A percentile compares a stretch with the other conserved stretches of the same genome.
Conservation (phyloP, 2,113 vertebrate species). For the Eolophus roseicapilla region DNA sequence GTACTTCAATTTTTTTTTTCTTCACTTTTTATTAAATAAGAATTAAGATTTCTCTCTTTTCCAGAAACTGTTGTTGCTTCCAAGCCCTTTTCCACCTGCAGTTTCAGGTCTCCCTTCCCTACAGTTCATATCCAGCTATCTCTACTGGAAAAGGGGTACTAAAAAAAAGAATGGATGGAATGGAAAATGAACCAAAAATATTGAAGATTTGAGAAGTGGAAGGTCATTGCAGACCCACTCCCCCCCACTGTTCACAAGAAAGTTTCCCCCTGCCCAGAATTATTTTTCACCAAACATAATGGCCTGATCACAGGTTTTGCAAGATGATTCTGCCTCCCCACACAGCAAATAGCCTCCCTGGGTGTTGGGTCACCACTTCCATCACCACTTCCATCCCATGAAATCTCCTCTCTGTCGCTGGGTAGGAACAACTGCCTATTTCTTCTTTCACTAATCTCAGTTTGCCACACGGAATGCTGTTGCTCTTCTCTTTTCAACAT, state of each 20-base stretch:
- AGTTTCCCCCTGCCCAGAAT: no score
- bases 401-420: background rate
- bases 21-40: background rate
- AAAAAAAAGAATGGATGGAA: background rate
- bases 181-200: background rate
- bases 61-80: background rate
- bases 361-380: background rate
- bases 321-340: background rate
- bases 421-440: background rate
- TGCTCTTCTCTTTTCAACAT: background rate
- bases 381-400: background rate
- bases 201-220: background rate
- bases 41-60: background rate
- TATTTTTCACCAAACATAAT: background rate
- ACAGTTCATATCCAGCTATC: background rate
- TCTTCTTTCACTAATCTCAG: background rate
- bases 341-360: background rate
- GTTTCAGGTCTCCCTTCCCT: background rate
- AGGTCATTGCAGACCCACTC: background rate
- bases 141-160: background rate
- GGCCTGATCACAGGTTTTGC: background rate
- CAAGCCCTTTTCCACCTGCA: background rate
- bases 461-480: background rate
- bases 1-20: background rate
- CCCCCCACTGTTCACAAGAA: background rate